Base-by-base conservation (phyloP, 2,888 invertebrate genomes). In the Phyto melanocephala region DNA sequence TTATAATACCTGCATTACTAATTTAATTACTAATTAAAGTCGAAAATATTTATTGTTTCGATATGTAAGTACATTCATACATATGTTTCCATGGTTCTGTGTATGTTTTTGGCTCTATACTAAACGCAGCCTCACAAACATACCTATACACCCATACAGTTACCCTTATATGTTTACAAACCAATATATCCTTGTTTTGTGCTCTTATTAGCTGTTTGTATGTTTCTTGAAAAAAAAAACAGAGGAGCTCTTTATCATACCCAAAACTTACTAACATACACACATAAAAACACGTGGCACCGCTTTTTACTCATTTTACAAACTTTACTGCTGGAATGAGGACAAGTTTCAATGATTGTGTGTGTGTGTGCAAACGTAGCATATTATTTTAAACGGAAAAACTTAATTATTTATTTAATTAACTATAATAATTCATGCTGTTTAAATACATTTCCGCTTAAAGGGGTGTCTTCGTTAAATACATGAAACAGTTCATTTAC, bases 21-120 rank as follows among this genome's bases (percentile, higher is more conserved):
- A 75, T 79, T 75, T 78, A 65, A 79, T 79, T 82, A 60, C 78
- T 82, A 79, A 82, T 82, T 82, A 82, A 79, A 70, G 63, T 75
- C 79, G 33, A 72, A 72, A 52, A 56, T 62, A 74, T 72, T 67
- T 58, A 67, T 80, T 60, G 42, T 56, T 50, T 40, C 11, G 37
- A 1, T 28, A n/a, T 0, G 3, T 22, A 7, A 6, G n/a, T n/a
- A n/a, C n/a, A n/a, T n/a, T n/a, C n/a, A n/a, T n/a, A n/a, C n/a
- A n/a, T 33, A n/a, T 47, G 42, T 45, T 17, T 67, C 1, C 11
- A 58, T 47, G 17, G 28, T 6, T 47, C 11, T 24, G 10, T 15
- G 15, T n/a, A n/a, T n/a, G 8, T 20, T n/a, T 45, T 15, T n/a
- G 35, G 17, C 17, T 11, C 8, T 20, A 10, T 33, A 2, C 28